These are phyloP conservation scores for Epicampocera succincta DNA, from an alignment of 2,888 invertebrate genomes.

Conservation along the genomic window DNA sequence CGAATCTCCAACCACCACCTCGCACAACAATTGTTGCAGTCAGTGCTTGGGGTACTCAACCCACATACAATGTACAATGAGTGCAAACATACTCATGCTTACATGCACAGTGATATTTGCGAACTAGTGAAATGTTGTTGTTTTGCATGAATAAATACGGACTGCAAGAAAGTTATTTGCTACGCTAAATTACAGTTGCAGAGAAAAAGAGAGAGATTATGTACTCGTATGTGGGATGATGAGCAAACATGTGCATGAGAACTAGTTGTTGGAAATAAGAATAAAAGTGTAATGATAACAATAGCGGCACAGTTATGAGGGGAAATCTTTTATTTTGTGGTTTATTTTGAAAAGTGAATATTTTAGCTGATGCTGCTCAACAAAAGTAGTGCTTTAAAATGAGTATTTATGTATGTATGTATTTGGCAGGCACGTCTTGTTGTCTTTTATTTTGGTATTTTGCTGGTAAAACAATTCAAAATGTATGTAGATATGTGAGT, in stretches of 20 bases:
- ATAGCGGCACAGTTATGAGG: slow-evolving; percentile 21
- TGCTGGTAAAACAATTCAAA: background rate
- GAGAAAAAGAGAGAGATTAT: background rate
- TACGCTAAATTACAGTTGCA: slow-evolving; percentile 37
- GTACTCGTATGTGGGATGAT: background rate
- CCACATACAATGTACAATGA: slow-evolving; percentile 16
- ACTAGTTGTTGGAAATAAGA: background rate
- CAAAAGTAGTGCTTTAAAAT: background rate
- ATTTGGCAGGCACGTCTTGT: slow-evolving; percentile 16
- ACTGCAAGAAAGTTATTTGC: slow-evolving; percentile 23
- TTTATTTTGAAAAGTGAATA: slow-evolving; percentile 9
- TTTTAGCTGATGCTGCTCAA: slow-evolving; percentile 11
- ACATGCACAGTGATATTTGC: slow-evolving; percentile 1
- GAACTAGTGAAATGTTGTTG: slow-evolving; percentile 9
- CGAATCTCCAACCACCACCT: too few relatives aligned
- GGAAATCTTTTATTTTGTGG: slow-evolving; percentile 24
- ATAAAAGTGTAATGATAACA: background rate
- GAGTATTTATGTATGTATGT: too few relatives aligned
- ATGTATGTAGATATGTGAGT: too few relatives aligned
- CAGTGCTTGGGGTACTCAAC: slow-evolving; percentile 25
- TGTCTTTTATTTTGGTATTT: slow-evolving; percentile 10
- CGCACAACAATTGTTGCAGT: slow-evolving; percentile 36
- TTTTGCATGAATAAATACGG: slow-evolving; percentile 30
- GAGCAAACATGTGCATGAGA: background rate
- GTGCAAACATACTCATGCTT: too few relatives aligned